A percentile compares a stretch with the other conserved stretches of the same genome.
Conservation (phyloP, 1,140 invertebrate genomes). For the Ooceraea biroi region DNA sequence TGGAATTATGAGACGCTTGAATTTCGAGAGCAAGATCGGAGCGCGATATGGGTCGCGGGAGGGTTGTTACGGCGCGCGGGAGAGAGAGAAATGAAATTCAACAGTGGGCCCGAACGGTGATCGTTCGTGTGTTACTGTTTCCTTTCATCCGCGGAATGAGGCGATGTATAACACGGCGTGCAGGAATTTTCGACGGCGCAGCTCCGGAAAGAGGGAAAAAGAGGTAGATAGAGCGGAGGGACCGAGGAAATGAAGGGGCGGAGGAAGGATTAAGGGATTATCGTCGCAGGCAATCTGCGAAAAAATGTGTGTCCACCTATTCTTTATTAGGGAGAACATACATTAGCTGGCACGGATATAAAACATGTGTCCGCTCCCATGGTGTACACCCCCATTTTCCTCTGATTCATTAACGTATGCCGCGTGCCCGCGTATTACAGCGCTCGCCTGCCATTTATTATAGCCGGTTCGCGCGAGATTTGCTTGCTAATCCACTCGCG, state of each 20-base stretch:
- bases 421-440: not conserved
- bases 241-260: conserved; percentile 35
- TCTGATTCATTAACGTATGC: conserved; percentile 61
- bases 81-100: not conserved
- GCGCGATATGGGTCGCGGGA: not conserved
- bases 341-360: conserved; percentile 28
- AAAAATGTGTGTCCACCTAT: conserved; percentile 59
- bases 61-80: not conserved
- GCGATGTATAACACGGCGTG: conserved; percentile 2
- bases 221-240: not conserved
- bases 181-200: conserved; percentile 30
- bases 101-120: conserved; percentile 8
- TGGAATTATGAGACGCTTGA: conserved; percentile 33
- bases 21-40: conserved; percentile 13
- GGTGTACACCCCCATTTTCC: conserved; percentile 30
- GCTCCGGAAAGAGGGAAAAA: not conserved
- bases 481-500: conserved; percentile 27
- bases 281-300: conserved; percentile 66
- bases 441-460: conserved; percentile 19
- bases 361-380: conserved; percentile 3
- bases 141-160: not conserved
- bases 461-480: conserved; percentile 13
- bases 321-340: conserved; percentile 60
- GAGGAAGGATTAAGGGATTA: conserved; percentile 70
- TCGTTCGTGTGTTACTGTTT: conserved; percentile 11